Evolutionary conservation across 1,140 invertebrate species (phyloP).

Genomic region (Magallana angulata): DNA sequence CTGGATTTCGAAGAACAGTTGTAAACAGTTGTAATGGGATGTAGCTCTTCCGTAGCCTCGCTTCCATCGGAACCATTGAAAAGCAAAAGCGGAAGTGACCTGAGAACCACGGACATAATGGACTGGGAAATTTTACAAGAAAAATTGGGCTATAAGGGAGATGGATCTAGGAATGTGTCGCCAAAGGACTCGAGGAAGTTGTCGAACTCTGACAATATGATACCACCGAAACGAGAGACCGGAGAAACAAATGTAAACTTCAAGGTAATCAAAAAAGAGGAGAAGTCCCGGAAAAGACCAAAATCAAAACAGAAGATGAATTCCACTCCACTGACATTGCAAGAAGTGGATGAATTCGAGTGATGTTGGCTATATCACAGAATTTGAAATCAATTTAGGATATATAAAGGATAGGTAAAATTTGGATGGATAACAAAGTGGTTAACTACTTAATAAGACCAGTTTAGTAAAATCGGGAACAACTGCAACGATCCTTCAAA

Average conservation of each 20-base stretch:
- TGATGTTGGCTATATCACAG: neutral
- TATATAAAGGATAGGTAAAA: too few species aligned
- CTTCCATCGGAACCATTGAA: neutral
- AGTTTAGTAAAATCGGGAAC: too few species aligned
- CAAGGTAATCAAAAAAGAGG: neutral
- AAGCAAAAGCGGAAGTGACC: conserved; percentile 2
- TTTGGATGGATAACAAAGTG: too few species aligned
- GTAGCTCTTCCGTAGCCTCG: neutral
- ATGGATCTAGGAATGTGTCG: neutral
- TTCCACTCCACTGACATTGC: neutral
- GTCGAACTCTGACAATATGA: neutral
- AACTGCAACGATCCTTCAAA: too few species aligned
- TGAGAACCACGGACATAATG: neutral
- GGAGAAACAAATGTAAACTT: neutral
- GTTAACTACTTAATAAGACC: too few species aligned
- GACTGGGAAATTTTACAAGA: neutral
- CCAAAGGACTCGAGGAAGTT: neutral
- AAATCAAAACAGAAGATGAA: neutral
- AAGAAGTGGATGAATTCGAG: neutral
- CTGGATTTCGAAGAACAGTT: neutral
- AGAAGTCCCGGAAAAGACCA: neutral
- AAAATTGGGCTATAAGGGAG: neutral
- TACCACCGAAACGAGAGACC: neutral
- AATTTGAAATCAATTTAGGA: too few species aligned
- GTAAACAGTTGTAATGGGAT: neutral